Percentiles rank a stretch among this genome's conserved stretches.
These are phyloP conservation scores for Plectus sambesii DNA, from an alignment of 1,140 invertebrate genomes.

Conservation along the genomic window DNA sequence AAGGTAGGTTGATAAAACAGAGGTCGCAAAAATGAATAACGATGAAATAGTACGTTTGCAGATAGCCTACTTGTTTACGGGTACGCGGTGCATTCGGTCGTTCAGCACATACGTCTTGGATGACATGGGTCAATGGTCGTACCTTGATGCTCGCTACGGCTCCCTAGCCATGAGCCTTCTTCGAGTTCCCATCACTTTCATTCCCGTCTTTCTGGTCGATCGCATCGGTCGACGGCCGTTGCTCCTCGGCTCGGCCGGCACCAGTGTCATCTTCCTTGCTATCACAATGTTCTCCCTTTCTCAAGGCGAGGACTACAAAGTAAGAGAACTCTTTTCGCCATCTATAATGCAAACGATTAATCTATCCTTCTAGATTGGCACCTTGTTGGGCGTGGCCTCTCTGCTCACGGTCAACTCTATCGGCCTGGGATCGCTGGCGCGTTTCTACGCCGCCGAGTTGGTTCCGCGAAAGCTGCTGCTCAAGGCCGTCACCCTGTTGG, in stretches of 20 bases:
- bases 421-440: slow-evolving; percentile 4
- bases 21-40: too few relatives aligned
- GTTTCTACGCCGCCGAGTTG: slow-evolving; percentile 8
- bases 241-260: not conserved
- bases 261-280: slow-evolving; percentile 4
- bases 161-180: slow-evolving; percentile 4
- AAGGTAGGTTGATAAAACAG: too few relatives aligned
- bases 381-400: not conserved
- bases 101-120: slow-evolving; percentile 9
- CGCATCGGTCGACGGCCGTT: slow-evolving; percentile 5
- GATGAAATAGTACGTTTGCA: too few relatives aligned
- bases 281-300: slow-evolving; percentile 1
- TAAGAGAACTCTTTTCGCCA: too few relatives aligned
- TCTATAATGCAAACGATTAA: too few relatives aligned
- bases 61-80: slow-evolving; percentile 10
- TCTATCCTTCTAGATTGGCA: not conserved
- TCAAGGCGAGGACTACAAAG: too few relatives aligned
- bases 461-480: slow-evolving; percentile 4
- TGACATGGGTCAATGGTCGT: not conserved
- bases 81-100: slow-evolving; percentile 1
- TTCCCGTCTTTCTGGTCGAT: slow-evolving; percentile 8
- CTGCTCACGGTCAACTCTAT: slow-evolving; percentile 5
- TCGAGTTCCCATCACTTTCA: slow-evolving; percentile 2
- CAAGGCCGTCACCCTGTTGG: slow-evolving; percentile 3
- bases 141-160: not conserved